These are phyloP conservation scores for Bubo bubo DNA, from an alignment of 2,113 vertebrate genomes.

Conservation along the genomic window DNA sequence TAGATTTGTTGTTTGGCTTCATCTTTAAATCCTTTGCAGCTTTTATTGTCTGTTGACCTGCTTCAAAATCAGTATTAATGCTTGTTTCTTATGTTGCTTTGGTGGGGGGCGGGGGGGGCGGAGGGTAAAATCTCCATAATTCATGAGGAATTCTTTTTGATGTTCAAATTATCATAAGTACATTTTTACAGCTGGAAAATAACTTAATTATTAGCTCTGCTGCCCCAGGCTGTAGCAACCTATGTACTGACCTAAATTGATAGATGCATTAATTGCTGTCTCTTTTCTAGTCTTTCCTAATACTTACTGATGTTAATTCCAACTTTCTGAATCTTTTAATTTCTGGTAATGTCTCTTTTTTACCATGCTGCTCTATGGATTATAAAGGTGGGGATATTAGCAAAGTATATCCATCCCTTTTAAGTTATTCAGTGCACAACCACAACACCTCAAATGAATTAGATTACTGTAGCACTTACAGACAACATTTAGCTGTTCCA, in stretches of 20 bases:
- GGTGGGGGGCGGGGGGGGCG: background rate
- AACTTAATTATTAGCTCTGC: background rate
- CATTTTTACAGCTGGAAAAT: background rate
- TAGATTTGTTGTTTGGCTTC: background rate
- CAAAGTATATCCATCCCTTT: constrained; percentile 85
- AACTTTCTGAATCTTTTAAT: constrained; percentile 83
- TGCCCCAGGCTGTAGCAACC: background rate
- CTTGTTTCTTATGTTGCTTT: background rate
- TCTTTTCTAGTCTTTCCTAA: constrained; percentile 71
- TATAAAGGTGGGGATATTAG: constrained; percentile 94
- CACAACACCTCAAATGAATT: constrained; percentile 79
- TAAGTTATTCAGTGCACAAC: constrained; percentile 84
- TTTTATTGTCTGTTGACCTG: background rate
- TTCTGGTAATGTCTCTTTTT: constrained; percentile 87
- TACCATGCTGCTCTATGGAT: constrained; percentile 90
- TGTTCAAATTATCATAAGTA: background rate
- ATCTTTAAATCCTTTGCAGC: background rate
- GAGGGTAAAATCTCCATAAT: background rate
- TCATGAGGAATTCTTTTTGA: background rate
- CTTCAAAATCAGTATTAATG: background rate
- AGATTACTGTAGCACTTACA: constrained; percentile 79
- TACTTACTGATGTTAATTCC: constrained; percentile 68
- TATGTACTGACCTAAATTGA: background rate
- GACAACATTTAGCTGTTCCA: constrained; percentile 80
- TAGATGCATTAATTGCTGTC: constrained; percentile 5